phyloP scores from a whole-genome alignment of 2,113 vertebrate species.

The Setophaga coronata region DNA sequence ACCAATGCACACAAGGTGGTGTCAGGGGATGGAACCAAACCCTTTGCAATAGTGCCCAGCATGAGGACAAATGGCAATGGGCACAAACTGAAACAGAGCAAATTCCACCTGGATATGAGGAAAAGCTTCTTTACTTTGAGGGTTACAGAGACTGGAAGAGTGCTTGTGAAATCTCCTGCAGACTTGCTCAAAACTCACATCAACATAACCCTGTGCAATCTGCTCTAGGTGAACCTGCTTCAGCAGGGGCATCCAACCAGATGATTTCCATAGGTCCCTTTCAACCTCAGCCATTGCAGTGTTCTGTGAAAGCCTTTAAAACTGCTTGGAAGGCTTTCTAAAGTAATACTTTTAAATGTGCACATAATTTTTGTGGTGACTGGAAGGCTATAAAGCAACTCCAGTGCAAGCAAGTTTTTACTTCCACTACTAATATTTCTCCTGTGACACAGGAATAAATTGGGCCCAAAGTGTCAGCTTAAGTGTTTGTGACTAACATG shows the following conservation, averaged over 20 bases:
- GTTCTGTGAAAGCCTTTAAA: not conserved
- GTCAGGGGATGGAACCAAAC: not conserved
- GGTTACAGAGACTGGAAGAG: not conserved
- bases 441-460: constrained; percentile 11
- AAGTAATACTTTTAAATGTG: not conserved
- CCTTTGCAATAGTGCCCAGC: not conserved
- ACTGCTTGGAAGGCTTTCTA: constrained; percentile 13
- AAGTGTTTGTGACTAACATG: constrained; percentile 16
- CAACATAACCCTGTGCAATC: not conserved
- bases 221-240: not conserved
- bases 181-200: not conserved
- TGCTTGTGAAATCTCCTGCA: not conserved
- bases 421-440: constrained; percentile 6
- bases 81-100: not conserved
- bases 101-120: not conserved
- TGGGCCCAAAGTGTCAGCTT: not conserved
- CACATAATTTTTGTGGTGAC: not conserved
- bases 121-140: not conserved
- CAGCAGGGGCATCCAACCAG: rapidly evolving
- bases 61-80: not conserved
- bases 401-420: not conserved
- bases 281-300: not conserved
- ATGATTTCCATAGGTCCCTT: not conserved
- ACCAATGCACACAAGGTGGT: too few species aligned
- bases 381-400: not conserved